Percentiles rank a stretch among this genome's conserved stretches.
These are phyloP conservation scores for Meloe dianella DNA, from an alignment of 2,888 invertebrate genomes.

Conservation along the genomic window DNA sequence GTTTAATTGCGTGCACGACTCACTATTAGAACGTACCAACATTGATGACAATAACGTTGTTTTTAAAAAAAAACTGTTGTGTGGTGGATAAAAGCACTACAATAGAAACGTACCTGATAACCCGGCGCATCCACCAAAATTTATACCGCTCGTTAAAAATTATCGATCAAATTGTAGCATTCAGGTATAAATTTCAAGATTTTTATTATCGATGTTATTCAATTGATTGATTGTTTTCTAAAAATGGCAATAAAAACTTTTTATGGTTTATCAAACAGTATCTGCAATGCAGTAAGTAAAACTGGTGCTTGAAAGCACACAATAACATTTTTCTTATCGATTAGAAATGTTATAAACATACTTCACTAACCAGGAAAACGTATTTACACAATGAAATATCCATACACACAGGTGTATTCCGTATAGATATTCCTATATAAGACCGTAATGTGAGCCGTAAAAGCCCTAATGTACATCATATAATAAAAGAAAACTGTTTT, in stretches of 20 bases:
- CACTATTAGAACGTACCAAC: conserved; percentile 5
- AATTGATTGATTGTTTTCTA: background rate
- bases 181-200: background rate
- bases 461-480: conserved; percentile 25
- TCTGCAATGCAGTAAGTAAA: conserved; percentile 32
- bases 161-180: background rate
- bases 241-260: background rate
- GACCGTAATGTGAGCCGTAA: conserved; percentile 22
- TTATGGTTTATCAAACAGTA: conserved; percentile 6
- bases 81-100: too few species aligned
- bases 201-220: background rate
- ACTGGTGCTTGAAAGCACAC: conserved; percentile 17
- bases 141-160: background rate
- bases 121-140: conserved; percentile 5
- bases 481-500: conserved; percentile 20
- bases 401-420: conserved; percentile 26
- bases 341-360: conserved; percentile 27
- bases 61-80: background rate
- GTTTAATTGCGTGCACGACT: conserved; percentile 25
- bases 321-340: conserved; percentile 34
- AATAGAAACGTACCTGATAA: too few species aligned
- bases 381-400: conserved; percentile 28
- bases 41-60: too few species aligned
- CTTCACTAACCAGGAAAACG: background rate
- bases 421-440: conserved; percentile 17